Evolutionary conservation across 2,888 invertebrate species (phyloP).

Genomic region (Priocnemis perturbator): DNA sequence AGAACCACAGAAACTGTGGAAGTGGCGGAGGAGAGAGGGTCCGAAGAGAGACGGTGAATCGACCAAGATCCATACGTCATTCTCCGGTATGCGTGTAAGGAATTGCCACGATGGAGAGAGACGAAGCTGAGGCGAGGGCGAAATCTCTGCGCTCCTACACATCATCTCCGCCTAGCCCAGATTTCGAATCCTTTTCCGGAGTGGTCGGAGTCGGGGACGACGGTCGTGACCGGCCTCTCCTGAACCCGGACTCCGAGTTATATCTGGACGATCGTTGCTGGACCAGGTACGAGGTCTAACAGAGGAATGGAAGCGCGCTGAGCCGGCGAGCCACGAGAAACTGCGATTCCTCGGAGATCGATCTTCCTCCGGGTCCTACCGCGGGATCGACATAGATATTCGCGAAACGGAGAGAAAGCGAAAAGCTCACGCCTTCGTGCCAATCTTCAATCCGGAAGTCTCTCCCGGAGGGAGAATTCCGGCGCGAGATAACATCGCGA

Average conservation of each 20-base stretch:
- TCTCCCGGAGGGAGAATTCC: conserved; percentile 49
- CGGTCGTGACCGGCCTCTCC: conserved; percentile 66
- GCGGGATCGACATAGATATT: not conserved
- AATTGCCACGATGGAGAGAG: conserved; percentile 10
- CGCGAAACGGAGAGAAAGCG: conserved; percentile 51
- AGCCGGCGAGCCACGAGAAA: conserved; percentile 6
- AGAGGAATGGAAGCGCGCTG: conserved; percentile 5
- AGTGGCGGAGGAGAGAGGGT: conserved; percentile 33
- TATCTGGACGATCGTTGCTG: conserved; percentile 35
- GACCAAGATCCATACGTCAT: conserved; percentile 16
- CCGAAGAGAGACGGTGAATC: conserved; percentile 12
- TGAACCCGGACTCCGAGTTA: conserved; percentile 56
- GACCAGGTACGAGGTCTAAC: conserved; percentile 12
- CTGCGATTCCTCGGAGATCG: conserved; percentile 1
- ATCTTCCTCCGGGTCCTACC: conserved; percentile 10
- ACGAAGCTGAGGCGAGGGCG: conserved; percentile 4
- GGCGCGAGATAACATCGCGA: conserved; percentile 47
- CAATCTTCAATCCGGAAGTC: conserved; percentile 46
- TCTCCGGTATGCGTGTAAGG: conserved; percentile 16
- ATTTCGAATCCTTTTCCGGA: conserved; percentile 48
- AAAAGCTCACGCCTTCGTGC: conserved; percentile 48
- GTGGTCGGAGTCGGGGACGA: conserved; percentile 31
- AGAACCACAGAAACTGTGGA: conserved; percentile 34
- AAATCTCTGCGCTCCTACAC: conserved; percentile 13
- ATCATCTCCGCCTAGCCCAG: conserved; percentile 45